A percentile compares a stretch with the other conserved stretches of the same genome.
phyloP scores from a whole-genome alignment of 2,113 vertebrate genomes.

The Oceanites oceanicus region DNA sequence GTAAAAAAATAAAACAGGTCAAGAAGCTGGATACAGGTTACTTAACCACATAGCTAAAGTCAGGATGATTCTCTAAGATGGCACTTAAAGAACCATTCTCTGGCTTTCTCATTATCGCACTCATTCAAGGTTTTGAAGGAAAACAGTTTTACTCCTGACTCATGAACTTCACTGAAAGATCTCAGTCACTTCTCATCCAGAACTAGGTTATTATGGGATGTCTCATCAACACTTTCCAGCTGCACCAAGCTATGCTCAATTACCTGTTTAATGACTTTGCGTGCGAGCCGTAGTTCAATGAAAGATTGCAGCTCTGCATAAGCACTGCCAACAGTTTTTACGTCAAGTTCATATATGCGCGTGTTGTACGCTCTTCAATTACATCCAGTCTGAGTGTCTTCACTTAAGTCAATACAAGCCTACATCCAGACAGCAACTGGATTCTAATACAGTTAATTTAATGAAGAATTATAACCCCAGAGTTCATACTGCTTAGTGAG shows the following conservation, averaged over 20 bases:
- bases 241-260: not conserved
- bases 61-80: not conserved
- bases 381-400: not conserved
- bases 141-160: not conserved
- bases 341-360: rapidly evolving
- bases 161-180: not conserved
- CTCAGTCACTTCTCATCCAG: not conserved
- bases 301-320: not conserved
- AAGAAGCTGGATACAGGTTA: not conserved
- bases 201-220: not conserved
- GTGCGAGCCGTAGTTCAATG: not conserved
- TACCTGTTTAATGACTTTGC: not conserved
- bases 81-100: not conserved
- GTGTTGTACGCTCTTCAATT: rapidly evolving
- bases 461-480: not conserved
- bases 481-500: not conserved
- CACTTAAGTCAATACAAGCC: not conserved
- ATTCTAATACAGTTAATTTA: not conserved
- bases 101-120: not conserved
- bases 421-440: not conserved
- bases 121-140: not conserved
- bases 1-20: not conserved
- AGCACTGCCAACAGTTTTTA: not conserved
- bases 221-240: not conserved
- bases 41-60: not conserved